phyloP scores from a whole-genome alignment of 2,113 vertebrate species.

The Holacanthus passer region DNA sequence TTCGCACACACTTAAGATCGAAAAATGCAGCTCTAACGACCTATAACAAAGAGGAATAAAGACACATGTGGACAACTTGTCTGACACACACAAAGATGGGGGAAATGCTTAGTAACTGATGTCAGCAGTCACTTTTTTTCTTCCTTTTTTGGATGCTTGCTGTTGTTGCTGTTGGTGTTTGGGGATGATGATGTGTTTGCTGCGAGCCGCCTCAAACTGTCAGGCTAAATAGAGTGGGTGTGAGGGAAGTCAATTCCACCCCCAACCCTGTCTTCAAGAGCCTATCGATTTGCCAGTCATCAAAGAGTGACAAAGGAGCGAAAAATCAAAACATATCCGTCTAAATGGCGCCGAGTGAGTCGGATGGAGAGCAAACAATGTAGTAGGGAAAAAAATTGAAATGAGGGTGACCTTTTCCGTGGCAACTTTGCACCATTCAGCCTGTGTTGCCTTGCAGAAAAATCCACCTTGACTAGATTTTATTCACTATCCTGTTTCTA shows the following conservation, averaged over 20 bases:
- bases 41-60: neutral
- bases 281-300: constrained; percentile 59
- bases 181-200: constrained; percentile 32
- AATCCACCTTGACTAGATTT: constrained; percentile 20
- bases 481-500: constrained; percentile 7
- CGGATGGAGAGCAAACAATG: constrained; percentile 10
- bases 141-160: neutral
- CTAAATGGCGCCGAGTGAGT: neutral
- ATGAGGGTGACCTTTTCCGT: constrained; percentile 1
- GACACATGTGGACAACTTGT: neutral
- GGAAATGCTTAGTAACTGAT: constrained; percentile 3
- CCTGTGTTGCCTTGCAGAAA: neutral
- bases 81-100: neutral
- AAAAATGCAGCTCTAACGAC: neutral
- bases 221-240: constrained; percentile 54
- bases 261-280: constrained; percentile 40
- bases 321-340: constrained; percentile 46
- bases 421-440: neutral
- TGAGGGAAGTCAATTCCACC: constrained; percentile 45
- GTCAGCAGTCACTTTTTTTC: constrained; percentile 4
- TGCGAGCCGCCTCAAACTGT: constrained; percentile 22
- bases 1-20: neutral
- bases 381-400: no score
- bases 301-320: constrained; percentile 55
- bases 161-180: neutral